A percentile compares a stretch with the other conserved stretches of the same genome.
Conservation (phyloP, 2,888 invertebrate genomes). For the Dasysyrphus albostriatus region DNA sequence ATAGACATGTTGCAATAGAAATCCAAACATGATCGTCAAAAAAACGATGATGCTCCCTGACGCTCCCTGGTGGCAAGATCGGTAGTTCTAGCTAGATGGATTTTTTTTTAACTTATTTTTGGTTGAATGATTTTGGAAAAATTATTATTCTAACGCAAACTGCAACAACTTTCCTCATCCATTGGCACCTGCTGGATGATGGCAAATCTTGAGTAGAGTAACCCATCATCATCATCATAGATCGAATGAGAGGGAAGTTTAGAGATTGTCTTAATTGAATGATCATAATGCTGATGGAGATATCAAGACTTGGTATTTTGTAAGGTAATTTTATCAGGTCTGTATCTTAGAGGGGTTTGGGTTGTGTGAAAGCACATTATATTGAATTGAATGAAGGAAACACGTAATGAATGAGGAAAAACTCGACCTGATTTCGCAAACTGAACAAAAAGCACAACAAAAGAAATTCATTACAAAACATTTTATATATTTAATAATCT, state of each 20-base stretch:
- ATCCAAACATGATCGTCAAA: slow-evolving; percentile 72
- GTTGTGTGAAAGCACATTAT: no score
- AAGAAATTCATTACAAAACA: no score
- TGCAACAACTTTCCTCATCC: slow-evolving; percentile 65
- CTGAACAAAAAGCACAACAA: no score
- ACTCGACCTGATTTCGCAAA: no score
- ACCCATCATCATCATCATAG: slow-evolving; percentile 52
- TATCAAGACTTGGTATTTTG: slow-evolving; percentile 19
- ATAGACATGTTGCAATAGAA: slow-evolving; percentile 73
- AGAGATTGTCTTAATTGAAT: slow-evolving; percentile 53
- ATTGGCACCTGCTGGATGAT: slow-evolving; percentile 48
- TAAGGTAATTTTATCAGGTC: background rate
- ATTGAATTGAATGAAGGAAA: no score
- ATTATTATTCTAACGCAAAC: slow-evolving; percentile 66
- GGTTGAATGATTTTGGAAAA: slow-evolving; percentile 19
- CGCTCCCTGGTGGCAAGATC: slow-evolving; percentile 16
- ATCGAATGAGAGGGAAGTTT: slow-evolving; percentile 54
- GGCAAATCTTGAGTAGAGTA: slow-evolving; percentile 43
- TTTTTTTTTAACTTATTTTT: slow-evolving; percentile 1
- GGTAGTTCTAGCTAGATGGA: slow-evolving; percentile 8
- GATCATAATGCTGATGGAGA: slow-evolving; percentile 61
- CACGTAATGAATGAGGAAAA: no score
- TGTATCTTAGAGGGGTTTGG: background rate
- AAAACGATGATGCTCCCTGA: slow-evolving; percentile 62
- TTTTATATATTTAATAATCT: no score